phyloP scores from a whole-genome alignment of 2,113 vertebrate genomes.

The Megalops atlanticus region DNA sequence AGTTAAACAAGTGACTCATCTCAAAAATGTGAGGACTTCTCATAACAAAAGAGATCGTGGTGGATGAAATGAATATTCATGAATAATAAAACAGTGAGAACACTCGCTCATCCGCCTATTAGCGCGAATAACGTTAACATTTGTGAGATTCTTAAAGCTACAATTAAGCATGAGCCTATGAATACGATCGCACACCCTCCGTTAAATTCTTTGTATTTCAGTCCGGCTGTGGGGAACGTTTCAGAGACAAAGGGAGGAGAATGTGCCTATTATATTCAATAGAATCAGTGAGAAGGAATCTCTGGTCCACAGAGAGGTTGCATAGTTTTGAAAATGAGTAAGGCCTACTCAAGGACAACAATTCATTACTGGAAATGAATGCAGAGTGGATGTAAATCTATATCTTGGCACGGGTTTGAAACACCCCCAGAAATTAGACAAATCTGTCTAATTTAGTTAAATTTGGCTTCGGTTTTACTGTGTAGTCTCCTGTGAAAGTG shows the following conservation, averaged over 20 bases:
- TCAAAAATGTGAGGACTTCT: not conserved
- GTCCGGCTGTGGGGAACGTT: no score
- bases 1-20: not conserved
- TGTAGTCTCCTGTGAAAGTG: not conserved
- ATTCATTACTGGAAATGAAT: no score
- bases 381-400: no score
- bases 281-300: not conserved
- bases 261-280: not conserved
- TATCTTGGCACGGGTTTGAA: no score
- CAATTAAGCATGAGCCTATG: not conserved
- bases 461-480: no score
- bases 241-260: not conserved
- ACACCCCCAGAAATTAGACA: no score
- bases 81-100: not conserved
- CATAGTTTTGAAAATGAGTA: not conserved
- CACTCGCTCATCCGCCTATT: not conserved
- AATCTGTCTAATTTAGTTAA: no score
- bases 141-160: not conserved
- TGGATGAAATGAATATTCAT: not conserved
- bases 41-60: not conserved
- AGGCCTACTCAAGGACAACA: not conserved
- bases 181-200: not conserved
- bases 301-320: not conserved
- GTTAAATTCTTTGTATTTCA: not conserved
- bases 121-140: not conserved